Conservation (phyloP, 2,797 vertebrate species). For the Darevskia mixta region DNA sequence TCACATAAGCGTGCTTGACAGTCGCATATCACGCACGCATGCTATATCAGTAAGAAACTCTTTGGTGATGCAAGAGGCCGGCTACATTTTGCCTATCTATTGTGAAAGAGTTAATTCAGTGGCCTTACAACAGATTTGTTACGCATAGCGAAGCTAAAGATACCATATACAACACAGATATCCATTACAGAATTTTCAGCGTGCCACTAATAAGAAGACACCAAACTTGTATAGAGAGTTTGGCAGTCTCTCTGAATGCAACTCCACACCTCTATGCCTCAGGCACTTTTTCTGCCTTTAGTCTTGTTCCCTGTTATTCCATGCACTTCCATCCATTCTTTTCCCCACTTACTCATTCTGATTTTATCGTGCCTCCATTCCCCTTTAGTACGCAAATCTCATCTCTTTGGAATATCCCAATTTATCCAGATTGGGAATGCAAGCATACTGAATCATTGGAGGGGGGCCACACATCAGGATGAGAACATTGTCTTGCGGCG, state of each 20-base stretch:
- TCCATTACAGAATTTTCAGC: constrained; percentile 19
- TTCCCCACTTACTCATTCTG: background rate
- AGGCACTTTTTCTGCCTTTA: background rate
- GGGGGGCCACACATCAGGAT: constrained; percentile 96
- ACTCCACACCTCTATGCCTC: constrained; percentile 56
- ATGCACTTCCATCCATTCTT: background rate
- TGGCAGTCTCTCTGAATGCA: constrained; percentile 26
- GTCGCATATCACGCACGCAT: constrained; percentile 29
- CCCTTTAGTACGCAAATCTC: constrained; percentile 85
- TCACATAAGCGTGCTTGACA: background rate
- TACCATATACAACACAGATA: background rate
- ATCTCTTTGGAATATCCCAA: constrained; percentile 83
- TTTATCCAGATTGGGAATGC: constrained; percentile 94
- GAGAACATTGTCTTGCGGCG: constrained; percentile 84
- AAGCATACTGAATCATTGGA: constrained; percentile 97
- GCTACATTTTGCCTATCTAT: constrained; percentile 1
- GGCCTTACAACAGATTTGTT: background rate
- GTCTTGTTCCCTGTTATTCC: constrained; percentile 39
- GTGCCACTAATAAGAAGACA: constrained; percentile 4
- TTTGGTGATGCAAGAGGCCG: background rate
- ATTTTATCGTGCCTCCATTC: background rate
- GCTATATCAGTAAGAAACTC: constrained; percentile 45
- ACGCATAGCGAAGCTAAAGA: constrained; percentile 6
- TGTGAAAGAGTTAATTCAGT: constrained; percentile 9
- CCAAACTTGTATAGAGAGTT: constrained; percentile 10